Evolutionary conservation across 2,888 invertebrate genomes (phyloP).

Genomic region (Eudasyphora cyanicolor): DNA sequence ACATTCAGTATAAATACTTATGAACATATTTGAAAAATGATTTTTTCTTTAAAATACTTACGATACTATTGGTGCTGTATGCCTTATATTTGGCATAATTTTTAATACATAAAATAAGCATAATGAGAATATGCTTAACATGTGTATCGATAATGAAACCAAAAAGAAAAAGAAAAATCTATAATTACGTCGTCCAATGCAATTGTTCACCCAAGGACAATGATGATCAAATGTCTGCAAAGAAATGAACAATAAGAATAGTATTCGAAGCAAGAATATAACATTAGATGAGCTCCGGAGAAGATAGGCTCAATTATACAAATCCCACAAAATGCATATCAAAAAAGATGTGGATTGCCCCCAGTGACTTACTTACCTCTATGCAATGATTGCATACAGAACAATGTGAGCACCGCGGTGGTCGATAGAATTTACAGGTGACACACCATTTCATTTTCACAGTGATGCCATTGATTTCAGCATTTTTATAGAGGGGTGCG

Average conservation of each 20-base stretch:
- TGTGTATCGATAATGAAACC: conserved; percentile 96
- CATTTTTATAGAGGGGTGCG: conserved; percentile 97
- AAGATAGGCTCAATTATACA: not conserved
- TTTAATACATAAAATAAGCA: conserved; percentile 95
- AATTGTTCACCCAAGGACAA: conserved; percentile 99
- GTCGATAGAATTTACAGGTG: conserved; percentile 99
- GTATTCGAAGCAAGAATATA: no score
- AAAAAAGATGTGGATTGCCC: not conserved
- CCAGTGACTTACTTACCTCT: conserved; percentile 84
- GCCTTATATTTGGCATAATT: conserved; percentile 89
- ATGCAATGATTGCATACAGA: conserved; percentile 99
- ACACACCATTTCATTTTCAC: conserved; percentile 99
- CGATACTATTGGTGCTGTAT: conserved; percentile 91
- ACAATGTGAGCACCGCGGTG: conserved; percentile 99
- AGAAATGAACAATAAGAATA: conserved; percentile 21
- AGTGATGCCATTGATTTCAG: conserved; percentile 98
- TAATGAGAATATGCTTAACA: conserved; percentile 97
- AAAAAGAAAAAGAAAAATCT: conserved; percentile 99
- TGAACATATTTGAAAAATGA: not conserved
- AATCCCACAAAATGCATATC: no score
- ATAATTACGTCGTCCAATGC: conserved; percentile 98
- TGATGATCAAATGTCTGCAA: conserved; percentile 99
- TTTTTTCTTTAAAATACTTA: conserved; percentile 86
- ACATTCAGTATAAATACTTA: not conserved
- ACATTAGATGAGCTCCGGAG: no score